These are phyloP conservation scores for Elmis aenea DNA, from an alignment of 2,888 invertebrate genomes.

Conservation along the genomic window DNA sequence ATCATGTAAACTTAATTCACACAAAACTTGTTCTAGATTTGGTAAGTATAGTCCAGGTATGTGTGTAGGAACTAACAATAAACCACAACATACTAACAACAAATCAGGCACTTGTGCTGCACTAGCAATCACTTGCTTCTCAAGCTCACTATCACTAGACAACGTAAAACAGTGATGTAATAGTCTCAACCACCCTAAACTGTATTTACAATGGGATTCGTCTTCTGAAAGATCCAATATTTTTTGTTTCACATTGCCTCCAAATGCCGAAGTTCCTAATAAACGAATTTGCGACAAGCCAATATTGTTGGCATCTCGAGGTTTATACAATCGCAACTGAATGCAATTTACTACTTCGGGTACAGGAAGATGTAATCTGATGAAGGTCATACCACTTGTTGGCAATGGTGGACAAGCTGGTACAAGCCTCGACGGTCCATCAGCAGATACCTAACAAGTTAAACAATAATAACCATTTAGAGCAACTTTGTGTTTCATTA, in stretches of 20 bases:
- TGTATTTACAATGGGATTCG: conserved; percentile 52
- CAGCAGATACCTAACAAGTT: conserved; percentile 54
- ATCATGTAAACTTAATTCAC: conserved; percentile 64
- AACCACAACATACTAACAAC: conserved; percentile 65
- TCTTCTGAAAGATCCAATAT: conserved; percentile 48
- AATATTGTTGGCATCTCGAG: conserved; percentile 83
- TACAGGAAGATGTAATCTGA: conserved; percentile 74
- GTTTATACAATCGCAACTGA: conserved; percentile 69
- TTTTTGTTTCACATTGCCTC: conserved; percentile 45
- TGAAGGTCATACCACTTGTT: conserved; percentile 83
- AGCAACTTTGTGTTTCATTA: conserved; percentile 2
- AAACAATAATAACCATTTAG: not conserved
- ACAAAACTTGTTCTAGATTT: conserved; percentile 62
- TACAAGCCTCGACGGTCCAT: conserved; percentile 69
- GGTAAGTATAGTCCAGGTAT: conserved; percentile 58
- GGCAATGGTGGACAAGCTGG: conserved; percentile 82
- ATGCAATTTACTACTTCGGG: conserved; percentile 84
- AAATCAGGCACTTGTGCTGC: conserved; percentile 63
- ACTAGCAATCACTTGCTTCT: conserved; percentile 53
- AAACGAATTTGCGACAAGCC: conserved; percentile 83
- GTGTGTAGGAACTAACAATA: conserved; percentile 64
- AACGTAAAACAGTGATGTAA: conserved; percentile 71
- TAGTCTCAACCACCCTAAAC: conserved; percentile 80
- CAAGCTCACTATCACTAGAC: conserved; percentile 43
- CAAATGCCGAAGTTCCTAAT: conserved; percentile 80